Conservation (phyloP, 2,888 invertebrate genomes). For the Cerceris rybyensis region DNA sequence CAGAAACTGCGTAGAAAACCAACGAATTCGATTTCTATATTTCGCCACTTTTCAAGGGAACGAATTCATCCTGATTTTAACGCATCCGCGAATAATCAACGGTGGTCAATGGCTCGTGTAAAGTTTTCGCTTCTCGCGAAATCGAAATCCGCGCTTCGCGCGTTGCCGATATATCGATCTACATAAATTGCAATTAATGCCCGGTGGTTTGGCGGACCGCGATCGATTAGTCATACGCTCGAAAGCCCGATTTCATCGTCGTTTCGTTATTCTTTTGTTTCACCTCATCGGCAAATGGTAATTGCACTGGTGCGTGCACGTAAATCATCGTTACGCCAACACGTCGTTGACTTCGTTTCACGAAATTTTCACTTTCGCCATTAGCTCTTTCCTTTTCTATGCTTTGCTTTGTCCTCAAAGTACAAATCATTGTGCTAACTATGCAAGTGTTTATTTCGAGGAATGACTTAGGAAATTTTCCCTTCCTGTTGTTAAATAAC, state of each 20-base stretch:
- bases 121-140: conserved; percentile 8
- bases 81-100: background rate
- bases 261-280: conserved; percentile 42
- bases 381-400: too few species aligned
- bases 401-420: too few species aligned
- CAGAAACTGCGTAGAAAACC: too few species aligned
- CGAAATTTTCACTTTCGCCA: background rate
- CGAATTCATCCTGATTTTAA: background rate
- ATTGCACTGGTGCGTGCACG: conserved; percentile 1
- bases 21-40: too few species aligned
- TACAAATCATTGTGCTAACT: too few species aligned
- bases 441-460: too few species aligned
- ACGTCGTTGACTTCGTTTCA: background rate
- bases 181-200: conserved; percentile 35
- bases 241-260: conserved; percentile 42
- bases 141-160: background rate
- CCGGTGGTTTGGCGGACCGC: conserved; percentile 5
- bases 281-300: conserved; percentile 17
- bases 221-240: conserved; percentile 45
- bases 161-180: conserved; percentile 25
- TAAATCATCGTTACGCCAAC: conserved; percentile 32
- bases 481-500: too few species aligned
- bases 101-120: background rate
- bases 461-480: too few species aligned
- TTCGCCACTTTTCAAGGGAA: background rate